These are phyloP conservation scores for Neoscelio sp. DNA, from an alignment of 2,888 invertebrate genomes.

Conservation along the genomic window DNA sequence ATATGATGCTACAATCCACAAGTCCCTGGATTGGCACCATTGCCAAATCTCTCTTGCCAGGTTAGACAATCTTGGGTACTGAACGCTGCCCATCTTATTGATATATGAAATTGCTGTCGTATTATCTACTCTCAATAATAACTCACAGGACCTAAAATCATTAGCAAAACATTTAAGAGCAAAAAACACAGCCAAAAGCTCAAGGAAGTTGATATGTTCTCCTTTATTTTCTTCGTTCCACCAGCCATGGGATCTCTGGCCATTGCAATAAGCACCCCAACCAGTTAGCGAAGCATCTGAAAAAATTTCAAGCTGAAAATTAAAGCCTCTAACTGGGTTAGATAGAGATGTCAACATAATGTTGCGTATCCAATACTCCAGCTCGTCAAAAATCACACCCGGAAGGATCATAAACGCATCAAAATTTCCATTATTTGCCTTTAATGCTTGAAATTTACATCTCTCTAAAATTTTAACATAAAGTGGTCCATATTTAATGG, in stretches of 20 bases:
- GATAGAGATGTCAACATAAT: constrained; percentile 5
- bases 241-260: constrained; percentile 8
- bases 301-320: constrained; percentile 19
- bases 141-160: constrained; percentile 22
- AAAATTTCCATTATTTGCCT: constrained; percentile 53
- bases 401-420: constrained; percentile 52
- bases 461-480: constrained; percentile 59
- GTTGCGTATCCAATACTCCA: constrained; percentile 62
- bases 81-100: constrained; percentile 5
- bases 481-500: constrained; percentile 58
- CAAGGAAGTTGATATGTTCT: constrained; percentile 63
- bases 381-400: constrained; percentile 30
- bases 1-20: constrained; percentile 34
- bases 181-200: constrained; percentile 51
- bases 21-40: constrained; percentile 26
- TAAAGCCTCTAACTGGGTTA: background rate
- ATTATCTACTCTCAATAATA: constrained; percentile 65
- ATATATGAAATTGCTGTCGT: constrained; percentile 15
- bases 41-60: constrained; percentile 17
- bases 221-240: constrained; percentile 35
- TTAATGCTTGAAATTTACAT: constrained; percentile 57
- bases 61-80: background rate
- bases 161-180: constrained; percentile 34
- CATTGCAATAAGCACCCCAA: constrained; percentile 8
- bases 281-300: constrained; percentile 21